Evolutionary conservation across 1,140 invertebrate genomes (phyloP), one percentile per base, ranked within the genome.

Genomic region (Pogonus chalceus): DNA sequence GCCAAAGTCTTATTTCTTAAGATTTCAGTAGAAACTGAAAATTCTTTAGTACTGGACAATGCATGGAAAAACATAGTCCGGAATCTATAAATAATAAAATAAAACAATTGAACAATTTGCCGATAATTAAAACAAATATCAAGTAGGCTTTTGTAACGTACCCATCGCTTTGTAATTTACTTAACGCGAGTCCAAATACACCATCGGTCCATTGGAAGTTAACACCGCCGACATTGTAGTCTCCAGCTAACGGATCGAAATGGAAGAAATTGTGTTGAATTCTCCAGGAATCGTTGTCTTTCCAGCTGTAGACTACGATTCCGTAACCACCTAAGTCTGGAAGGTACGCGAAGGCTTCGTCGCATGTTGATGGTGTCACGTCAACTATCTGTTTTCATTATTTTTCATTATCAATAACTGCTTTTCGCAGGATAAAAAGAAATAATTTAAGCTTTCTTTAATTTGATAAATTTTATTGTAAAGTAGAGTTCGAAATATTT

Each of bases 121-220:
- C 14, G 7, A 7, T 31, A 7, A 14, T 14, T 31, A 7, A 7
- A 14, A 31, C 14, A 4, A 7, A 31, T 7, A 31, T 31, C 14
- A 31, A 31, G 7, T 31, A 31, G 26, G 7, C 26, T 31, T 31
- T 14, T 31, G 14, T 4, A 7, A 31, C 26, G 18, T 51, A 52
- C 51, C 80, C 75, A 59, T 79, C 76, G 1, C 69, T 63, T 46
- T 74, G 72, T n/a, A 69, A 68, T 20, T 77, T 73, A 1, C 80
- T 80, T 18, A 87, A 64, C 2, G 84, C 81, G 55, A 87, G 54
- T 23, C 81, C 80, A 55, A 87, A 87, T 0, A 87, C 71, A 9
- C 85, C 85, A 65, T 88, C 85, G 0, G 80, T 84, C 84, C 85
- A 87, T 63, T 87, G 84, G 76, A 87, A 87, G 58, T 82, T 79